These are phyloP conservation scores for Drosophila ezoana DNA, from an alignment of 2,888 invertebrate genomes.

Conservation along the genomic window DNA sequence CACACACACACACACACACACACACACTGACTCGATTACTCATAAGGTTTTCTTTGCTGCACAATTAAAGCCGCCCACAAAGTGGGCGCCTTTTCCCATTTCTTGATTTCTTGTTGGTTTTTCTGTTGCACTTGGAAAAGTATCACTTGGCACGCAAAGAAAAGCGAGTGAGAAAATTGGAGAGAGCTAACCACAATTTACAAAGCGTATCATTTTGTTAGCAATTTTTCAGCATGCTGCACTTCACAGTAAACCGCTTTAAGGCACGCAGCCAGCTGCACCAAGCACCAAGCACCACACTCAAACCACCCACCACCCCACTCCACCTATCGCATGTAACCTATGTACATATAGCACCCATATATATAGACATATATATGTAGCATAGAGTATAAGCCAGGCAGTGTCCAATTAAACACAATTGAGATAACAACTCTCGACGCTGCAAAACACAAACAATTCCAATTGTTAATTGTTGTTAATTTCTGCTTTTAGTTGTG, in stretches of 20 bases:
- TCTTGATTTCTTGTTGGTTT: conserved; percentile 28
- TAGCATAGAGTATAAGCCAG: conserved; percentile 10
- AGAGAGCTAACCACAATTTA: conserved; percentile 60
- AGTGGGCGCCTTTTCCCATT: conserved; percentile 39
- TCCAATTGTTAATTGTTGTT: conserved; percentile 63
- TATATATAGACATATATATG: conserved; percentile 4
- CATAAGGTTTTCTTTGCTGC: conserved; percentile 57
- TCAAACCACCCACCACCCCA: conserved; percentile 11
- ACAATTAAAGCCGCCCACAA: conserved; percentile 66
- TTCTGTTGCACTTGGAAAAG: conserved; percentile 54
- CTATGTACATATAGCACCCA: conserved; percentile 19
- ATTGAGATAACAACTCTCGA: conserved; percentile 62
- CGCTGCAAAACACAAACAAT: conserved; percentile 10
- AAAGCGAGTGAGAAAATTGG: conserved; percentile 75
- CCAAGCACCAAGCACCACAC: conserved; percentile 11
- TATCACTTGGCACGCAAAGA: conserved; percentile 80
- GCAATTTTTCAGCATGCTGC: conserved; percentile 80
- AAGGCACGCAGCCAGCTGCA: conserved; percentile 56
- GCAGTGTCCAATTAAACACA: conserved; percentile 62
- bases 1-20: conserved; percentile 37
- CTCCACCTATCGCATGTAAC: conserved; percentile 33
- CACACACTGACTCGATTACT: conserved; percentile 31
- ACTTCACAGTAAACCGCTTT: conserved; percentile 73
- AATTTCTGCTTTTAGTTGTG: conserved; percentile 70
- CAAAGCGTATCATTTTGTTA: conserved; percentile 81